Percentiles rank a stretch among this genome's conserved stretches.
Evolutionary conservation across 1,140 invertebrate species (phyloP).

Genomic region (Achatina immaculata): DNA sequence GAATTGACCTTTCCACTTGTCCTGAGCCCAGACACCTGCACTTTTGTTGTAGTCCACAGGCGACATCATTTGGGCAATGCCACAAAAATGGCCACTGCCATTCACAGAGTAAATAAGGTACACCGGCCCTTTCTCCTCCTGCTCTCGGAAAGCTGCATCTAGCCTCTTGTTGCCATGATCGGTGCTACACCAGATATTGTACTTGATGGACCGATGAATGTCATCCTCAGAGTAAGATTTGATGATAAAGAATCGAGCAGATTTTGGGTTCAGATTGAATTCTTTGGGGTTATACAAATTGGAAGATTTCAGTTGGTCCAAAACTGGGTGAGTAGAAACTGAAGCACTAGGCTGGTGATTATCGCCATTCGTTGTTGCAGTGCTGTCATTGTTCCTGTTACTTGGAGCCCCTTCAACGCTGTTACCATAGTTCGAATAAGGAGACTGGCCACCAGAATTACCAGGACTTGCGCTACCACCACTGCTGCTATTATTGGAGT

Average conservation of each 20-base stretch:
- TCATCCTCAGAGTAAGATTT: slow-evolving; percentile 99
- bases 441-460: slow-evolving; percentile 5
- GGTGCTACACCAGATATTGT: slow-evolving; percentile 98
- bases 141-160: slow-evolving; percentile 90
- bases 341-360: slow-evolving; percentile 41
- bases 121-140: slow-evolving; percentile 82
- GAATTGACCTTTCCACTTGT: slow-evolving; percentile 82
- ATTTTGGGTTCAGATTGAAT: slow-evolving; percentile 88
- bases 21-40: slow-evolving; percentile 76
- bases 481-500: slow-evolving; percentile 42
- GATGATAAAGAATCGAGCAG: slow-evolving; percentile 95
- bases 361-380: slow-evolving; percentile 44
- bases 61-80: slow-evolving; percentile 97
- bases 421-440: slow-evolving; percentile 25
- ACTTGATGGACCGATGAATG: slow-evolving; percentile 98
- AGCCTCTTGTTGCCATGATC: slow-evolving; percentile 98
- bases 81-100: slow-evolving; percentile 97
- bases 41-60: slow-evolving; percentile 85
- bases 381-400: slow-evolving; percentile 15
- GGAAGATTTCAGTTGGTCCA: slow-evolving; percentile 86
- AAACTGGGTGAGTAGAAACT: slow-evolving; percentile 73
- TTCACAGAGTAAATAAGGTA: slow-evolving; percentile 98
- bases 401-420: background rate
- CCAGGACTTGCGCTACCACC: slow-evolving; percentile 28
- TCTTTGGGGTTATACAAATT: slow-evolving; percentile 96